phyloP scores from a whole-genome alignment of 2,888 invertebrate species.

The Lymantria dispar region DNA sequence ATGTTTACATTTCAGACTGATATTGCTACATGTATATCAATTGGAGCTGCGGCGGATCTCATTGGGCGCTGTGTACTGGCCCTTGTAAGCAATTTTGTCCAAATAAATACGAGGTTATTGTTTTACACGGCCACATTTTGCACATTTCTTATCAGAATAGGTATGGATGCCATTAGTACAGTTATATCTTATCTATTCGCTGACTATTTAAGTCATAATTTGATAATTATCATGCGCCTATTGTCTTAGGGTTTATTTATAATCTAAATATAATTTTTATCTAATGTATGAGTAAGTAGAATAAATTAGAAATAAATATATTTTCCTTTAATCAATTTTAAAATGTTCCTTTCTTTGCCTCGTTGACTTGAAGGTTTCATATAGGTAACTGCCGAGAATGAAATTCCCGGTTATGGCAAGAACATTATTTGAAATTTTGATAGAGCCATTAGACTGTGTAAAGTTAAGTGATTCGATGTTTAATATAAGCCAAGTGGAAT shows the following conservation, averaged over 20 bases:
- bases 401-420: too few species aligned
- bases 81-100: conserved; percentile 52
- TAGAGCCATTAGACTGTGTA: too few species aligned
- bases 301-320: too few species aligned
- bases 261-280: too few species aligned
- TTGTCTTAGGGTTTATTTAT: background rate
- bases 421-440: too few species aligned
- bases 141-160: conserved; percentile 60
- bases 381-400: too few species aligned
- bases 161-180: conserved; percentile 39
- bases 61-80: conserved; percentile 62
- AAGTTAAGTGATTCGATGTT: too few species aligned
- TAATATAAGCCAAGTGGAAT: too few species aligned
- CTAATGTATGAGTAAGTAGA: too few species aligned
- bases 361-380: too few species aligned
- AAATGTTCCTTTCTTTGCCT: too few species aligned
- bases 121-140: conserved; percentile 59
- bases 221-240: background rate
- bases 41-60: conserved; percentile 68
- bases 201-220: background rate
- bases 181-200: background rate
- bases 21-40: conserved; percentile 68
- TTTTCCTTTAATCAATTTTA: too few species aligned
- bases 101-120: conserved; percentile 60
- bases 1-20: conserved; percentile 49